phyloP scores from a whole-genome alignment of 2,888 invertebrate genomes.

The Chloromyia formosa region DNA sequence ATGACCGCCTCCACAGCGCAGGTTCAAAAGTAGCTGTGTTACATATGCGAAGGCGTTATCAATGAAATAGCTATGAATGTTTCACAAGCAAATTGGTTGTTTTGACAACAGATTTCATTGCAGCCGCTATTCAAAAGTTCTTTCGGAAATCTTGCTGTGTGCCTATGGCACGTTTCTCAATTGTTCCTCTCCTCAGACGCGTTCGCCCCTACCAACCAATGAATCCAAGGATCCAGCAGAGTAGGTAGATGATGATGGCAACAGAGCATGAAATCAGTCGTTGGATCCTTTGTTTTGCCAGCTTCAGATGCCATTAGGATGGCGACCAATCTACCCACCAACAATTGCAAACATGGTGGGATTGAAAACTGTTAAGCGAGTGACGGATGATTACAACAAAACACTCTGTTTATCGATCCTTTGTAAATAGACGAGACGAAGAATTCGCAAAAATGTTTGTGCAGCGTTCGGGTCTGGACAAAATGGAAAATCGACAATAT shows the following conservation, averaged over 20 bases:
- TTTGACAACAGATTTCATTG: conserved; percentile 7
- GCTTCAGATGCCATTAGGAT: background rate
- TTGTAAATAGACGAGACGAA: background rate
- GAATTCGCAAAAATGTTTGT: too few relatives aligned
- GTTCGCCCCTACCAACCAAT: too few relatives aligned
- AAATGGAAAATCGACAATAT: too few relatives aligned
- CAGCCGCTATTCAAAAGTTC: background rate
- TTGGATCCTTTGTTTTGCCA: background rate
- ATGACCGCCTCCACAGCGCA: too few relatives aligned
- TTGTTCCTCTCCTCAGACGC: background rate
- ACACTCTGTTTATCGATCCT: background rate
- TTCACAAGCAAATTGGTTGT: conserved; percentile 3
- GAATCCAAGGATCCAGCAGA: background rate
- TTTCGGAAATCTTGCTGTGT: background rate
- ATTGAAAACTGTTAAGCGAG: background rate
- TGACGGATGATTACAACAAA: background rate
- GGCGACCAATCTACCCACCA: background rate
- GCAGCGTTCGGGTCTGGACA: too few relatives aligned
- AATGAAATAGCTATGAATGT: background rate
- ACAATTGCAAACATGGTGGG: background rate
- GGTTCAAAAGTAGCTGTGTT: too few relatives aligned
- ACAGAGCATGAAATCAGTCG: background rate
- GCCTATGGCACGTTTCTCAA: background rate
- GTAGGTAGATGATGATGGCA: background rate
- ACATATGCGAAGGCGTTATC: background rate